Percentiles rank a stretch among this genome's conserved stretches.
Conservation (phyloP, 2,797 vertebrate genomes). For the Taenioides sp. region DNA sequence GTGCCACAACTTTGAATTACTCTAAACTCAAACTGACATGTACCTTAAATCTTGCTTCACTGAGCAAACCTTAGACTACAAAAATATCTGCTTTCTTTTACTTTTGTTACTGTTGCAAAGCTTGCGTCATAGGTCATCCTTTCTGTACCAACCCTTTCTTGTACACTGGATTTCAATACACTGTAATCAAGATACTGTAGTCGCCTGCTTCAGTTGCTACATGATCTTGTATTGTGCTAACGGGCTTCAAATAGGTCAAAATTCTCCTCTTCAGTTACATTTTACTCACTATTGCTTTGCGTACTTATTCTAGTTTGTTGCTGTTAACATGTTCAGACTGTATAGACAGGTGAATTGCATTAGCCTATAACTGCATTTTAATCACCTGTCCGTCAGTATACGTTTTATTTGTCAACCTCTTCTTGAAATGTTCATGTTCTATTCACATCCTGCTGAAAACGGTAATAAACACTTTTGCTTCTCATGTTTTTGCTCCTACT, state of each 20-base stretch:
- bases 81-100: background rate
- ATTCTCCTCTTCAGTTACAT: background rate
- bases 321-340: background rate
- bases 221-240: slow-evolving; percentile 9
- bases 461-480: slow-evolving; percentile 52
- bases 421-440: slow-evolving; percentile 13
- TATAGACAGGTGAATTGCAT: background rate
- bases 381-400: background rate
- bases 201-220: background rate
- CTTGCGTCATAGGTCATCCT: slow-evolving; percentile 1
- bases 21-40: background rate
- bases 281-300: background rate
- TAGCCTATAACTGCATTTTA: background rate
- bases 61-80: slow-evolving; percentile 10
- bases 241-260: background rate
- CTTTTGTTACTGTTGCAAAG: slow-evolving; percentile 14
- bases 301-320: background rate
- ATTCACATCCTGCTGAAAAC: slow-evolving; percentile 20
- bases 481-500: background rate
- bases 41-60: background rate
- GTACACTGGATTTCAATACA: slow-evolving; percentile 4
- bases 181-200: slow-evolving; percentile 1
- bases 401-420: slow-evolving; percentile 9
- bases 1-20: background rate
- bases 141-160: background rate